These are phyloP conservation scores for Sminthurides aquaticus DNA, from an alignment of 2,888 invertebrate species.

Conservation along the genomic window DNA sequence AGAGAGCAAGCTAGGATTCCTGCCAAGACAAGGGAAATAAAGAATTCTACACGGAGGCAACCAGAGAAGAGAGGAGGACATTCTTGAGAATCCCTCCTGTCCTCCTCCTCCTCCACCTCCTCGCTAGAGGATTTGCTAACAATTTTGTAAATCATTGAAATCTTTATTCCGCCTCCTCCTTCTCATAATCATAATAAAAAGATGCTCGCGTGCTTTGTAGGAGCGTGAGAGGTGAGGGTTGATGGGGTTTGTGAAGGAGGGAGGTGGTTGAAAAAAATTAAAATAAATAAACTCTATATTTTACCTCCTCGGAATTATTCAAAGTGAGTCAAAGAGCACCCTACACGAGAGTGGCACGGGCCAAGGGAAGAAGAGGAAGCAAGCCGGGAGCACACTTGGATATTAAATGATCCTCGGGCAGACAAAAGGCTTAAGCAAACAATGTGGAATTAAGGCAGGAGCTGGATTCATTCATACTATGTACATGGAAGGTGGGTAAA, in stretches of 20 bases:
- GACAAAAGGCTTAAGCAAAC: neutral
- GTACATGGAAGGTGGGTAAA: no score
- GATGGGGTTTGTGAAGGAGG: no score
- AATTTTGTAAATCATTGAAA: neutral
- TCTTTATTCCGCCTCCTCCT: neutral
- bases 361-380: neutral
- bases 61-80: neutral
- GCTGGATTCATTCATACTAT: no score
- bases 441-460: neutral
- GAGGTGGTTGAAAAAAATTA: no score
- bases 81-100: neutral
- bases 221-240: no score
- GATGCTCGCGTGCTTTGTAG: no score
- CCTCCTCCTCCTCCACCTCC: neutral
- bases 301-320: neutral
- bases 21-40: neutral
- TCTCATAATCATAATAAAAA: neutral
- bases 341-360: neutral
- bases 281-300: no score
- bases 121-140: neutral
- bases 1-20: neutral
- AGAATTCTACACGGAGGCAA: neutral
- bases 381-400: neutral
- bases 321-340: no score
- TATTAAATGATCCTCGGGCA: no score